Percentiles rank a stretch among this genome's conserved stretches.
Conservation (phyloP, 2,113 vertebrate genomes). For the Pyrgilauda ruficollis region DNA sequence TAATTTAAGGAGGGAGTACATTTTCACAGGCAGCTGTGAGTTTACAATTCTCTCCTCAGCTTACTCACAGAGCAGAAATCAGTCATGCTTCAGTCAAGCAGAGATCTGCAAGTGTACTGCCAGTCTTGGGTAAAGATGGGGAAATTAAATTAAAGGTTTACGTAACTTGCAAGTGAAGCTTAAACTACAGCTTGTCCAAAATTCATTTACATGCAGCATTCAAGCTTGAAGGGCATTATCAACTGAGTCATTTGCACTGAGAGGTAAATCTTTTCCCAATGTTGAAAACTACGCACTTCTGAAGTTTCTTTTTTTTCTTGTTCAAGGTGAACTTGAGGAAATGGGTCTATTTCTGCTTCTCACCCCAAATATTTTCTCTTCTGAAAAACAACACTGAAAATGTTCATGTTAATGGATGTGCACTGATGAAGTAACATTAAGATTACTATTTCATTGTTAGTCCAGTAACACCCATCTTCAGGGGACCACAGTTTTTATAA, state of each 20-base stretch:
- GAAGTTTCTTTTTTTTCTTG: not conserved
- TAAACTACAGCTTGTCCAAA: not conserved
- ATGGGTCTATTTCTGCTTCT: not conserved
- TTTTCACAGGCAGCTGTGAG: not conserved
- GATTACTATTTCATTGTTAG: not conserved
- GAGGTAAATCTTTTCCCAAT: not conserved
- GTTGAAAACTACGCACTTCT: not conserved
- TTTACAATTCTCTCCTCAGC: not conserved
- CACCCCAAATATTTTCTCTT: not conserved
- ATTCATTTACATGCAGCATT: not conserved
- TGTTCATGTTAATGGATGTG: rapidly evolving
- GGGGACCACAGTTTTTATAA: not conserved
- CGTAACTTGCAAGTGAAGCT: not conserved
- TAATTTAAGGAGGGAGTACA: not conserved
- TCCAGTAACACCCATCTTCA: not conserved
- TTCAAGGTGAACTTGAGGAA: not conserved
- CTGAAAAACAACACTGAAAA: not conserved
- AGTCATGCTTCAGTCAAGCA: not conserved
- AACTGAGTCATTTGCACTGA: not conserved
- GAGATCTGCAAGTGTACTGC: not conserved
- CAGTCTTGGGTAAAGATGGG: not conserved
- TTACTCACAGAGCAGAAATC: not conserved
- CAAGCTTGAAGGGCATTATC: not conserved
- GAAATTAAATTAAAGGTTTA: not conserved
- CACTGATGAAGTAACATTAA: not conserved